Conservation (phyloP, 1,140 invertebrate species). For the Lordiphosa collinella region DNA sequence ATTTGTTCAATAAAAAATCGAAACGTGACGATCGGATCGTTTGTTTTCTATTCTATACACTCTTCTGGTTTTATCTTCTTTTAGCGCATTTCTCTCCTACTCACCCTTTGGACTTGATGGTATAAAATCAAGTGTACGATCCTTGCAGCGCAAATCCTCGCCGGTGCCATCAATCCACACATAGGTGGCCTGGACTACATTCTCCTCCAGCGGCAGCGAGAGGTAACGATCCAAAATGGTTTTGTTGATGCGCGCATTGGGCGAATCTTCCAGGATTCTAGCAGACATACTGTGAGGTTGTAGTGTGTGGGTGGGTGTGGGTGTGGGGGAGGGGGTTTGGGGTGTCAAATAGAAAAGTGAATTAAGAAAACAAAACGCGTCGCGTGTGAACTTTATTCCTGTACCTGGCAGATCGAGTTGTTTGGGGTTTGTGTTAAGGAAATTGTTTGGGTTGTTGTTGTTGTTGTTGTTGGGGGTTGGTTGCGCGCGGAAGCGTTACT, state of each 20-base stretch:
- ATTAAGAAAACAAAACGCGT: constrained; percentile 32
- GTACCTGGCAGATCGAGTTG: constrained; percentile 1
- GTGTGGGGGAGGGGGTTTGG: constrained; percentile 3
- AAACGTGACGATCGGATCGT: too few species aligned
- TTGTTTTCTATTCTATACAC: too few species aligned
- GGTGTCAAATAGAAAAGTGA: constrained; percentile 14
- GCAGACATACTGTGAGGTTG: constrained; percentile 62
- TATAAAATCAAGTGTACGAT: constrained; percentile 86
- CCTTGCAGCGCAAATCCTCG: constrained; percentile 89
- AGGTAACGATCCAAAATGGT: constrained; percentile 86
- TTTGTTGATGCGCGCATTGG: constrained; percentile 83
- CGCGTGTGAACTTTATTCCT: constrained; percentile 4
- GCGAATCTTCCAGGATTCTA: constrained; percentile 79
- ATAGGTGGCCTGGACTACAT: constrained; percentile 87
- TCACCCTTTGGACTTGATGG: constrained; percentile 85
- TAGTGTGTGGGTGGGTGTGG: neutral
- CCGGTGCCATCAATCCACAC: constrained; percentile 95
- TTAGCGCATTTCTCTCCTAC: constrained; percentile 2
- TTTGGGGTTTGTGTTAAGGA: constrained; percentile 15
- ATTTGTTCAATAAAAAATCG: too few species aligned
- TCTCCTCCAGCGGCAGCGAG: constrained; percentile 85
- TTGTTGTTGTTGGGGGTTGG: constrained; percentile 12
- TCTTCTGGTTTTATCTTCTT: too few species aligned
- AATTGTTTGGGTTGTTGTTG: neutral
- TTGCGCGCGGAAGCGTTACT: constrained; percentile 76